Evolutionary conservation across 2,888 invertebrate genomes (phyloP), one percentile per base, ranked within the genome.

Genomic region (Drosophila falleni): DNA sequence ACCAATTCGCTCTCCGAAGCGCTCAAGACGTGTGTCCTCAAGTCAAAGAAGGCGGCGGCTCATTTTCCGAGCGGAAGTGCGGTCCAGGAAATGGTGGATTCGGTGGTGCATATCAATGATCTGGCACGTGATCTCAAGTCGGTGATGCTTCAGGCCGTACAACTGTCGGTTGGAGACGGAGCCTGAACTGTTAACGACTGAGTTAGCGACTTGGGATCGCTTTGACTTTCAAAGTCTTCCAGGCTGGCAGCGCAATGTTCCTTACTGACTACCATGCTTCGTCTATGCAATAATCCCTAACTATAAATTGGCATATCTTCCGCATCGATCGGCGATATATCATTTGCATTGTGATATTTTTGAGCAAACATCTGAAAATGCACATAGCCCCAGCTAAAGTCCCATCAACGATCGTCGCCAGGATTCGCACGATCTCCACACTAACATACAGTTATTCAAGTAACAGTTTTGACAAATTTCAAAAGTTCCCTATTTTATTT

Each of bases 1-100:
- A 96, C 97, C 13, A 97, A 97, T 91, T 95, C 95, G 1, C 92
- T 98, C 41, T 96, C 96, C 31, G 97, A 97, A 88, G 96, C 96
- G 1, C 92, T 98, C 5, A 97, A 96, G 41, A 94, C 95, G 15
- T 97, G 97, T 35, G 98, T 98, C 1, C 94, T 95, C 26, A 96
- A 97, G 90, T 98, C 98, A 1, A 98, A 98, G 92, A 95, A 95
- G 72, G 98, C 98, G 0, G 98, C 98, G 4, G 95, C 97, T 67
- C 97, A 97, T 93, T 98, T 97, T 92, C 98, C 98, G 0, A 97
- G 97, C 89, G 97, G 98, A 10, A 94, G 95, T 39, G 97, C 97
- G 0, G 97, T 98, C 16, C 97, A 97, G 81, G 97, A 97, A 83
- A 98, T 98, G 98, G 97, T 98, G 6, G 97, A 97, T 90, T 95